Evolutionary conservation across 2,113 vertebrate species (phyloP).

Genomic region (Thalassoma bifasciatum): DNA sequence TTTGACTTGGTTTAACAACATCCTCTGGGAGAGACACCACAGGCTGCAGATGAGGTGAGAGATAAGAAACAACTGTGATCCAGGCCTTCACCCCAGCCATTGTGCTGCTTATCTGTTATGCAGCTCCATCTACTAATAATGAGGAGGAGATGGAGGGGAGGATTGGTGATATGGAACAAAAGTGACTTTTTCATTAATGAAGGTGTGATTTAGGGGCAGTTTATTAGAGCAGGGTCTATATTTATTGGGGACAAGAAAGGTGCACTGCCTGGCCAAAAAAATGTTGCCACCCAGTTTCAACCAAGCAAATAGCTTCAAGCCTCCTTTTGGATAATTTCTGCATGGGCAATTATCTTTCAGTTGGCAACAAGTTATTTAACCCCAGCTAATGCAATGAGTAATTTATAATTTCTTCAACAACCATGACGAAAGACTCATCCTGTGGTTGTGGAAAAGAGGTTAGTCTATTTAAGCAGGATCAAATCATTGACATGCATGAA

Average conservation of each 20-base stretch:
- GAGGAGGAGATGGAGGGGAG: constrained; percentile 61
- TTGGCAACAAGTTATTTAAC: no score
- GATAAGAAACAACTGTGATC: constrained; percentile 77
- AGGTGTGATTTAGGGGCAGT: constrained; percentile 27
- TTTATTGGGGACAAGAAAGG: accelerated
- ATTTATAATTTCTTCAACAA: no score
- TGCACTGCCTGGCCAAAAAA: not conserved
- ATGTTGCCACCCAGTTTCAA: no score
- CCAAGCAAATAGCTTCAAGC: no score
- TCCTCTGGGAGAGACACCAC: constrained; percentile 82
- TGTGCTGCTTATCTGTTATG: constrained; percentile 81
- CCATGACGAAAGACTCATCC: no score
- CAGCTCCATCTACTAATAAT: constrained; percentile 71
- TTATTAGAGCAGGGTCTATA: not conserved
- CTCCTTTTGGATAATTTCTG: not conserved
- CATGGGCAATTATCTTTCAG: no score
- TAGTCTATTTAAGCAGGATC: no score
- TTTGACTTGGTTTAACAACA: constrained; percentile 86
- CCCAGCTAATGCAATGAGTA: no score
- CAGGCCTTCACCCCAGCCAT: constrained; percentile 73
- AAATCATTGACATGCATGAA: no score
- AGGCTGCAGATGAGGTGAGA: constrained; percentile 79
- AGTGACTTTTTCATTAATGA: constrained; percentile 59
- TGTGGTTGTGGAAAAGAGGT: no score
- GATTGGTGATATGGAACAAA: constrained; percentile 58